phyloP scores from a whole-genome alignment of 2,888 invertebrate genomes.

The Euzetes globulus region DNA sequence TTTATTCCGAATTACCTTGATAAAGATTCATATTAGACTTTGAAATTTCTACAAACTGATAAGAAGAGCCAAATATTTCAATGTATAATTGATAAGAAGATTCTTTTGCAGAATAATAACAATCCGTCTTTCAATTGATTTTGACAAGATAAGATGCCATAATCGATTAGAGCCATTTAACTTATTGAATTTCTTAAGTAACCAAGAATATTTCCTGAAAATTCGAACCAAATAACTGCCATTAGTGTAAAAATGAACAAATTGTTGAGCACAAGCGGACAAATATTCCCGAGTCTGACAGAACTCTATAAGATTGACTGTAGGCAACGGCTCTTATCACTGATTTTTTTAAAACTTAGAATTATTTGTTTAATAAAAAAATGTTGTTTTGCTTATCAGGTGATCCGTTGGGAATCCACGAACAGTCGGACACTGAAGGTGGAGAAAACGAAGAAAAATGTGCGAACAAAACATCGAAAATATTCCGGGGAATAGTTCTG shows the following conservation, averaged over 20 bases:
- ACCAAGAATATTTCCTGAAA: neutral
- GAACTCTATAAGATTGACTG: neutral
- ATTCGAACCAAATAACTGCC: neutral
- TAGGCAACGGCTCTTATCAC: neutral
- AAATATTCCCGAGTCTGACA: neutral
- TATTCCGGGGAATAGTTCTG: conserved; percentile 79
- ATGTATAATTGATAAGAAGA: no score
- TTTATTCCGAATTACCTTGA: no score
- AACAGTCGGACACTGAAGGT: conserved; percentile 35
- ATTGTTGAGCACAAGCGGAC: conserved; percentile 4
- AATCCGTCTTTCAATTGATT: no score
- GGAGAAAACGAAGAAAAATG: conserved; percentile 36
- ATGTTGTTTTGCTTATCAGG: neutral
- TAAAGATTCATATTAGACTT: no score
- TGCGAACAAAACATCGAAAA: conserved; percentile 45
- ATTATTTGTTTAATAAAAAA: no score
- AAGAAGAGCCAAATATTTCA: no score
- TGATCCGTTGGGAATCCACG: conserved; percentile 35
- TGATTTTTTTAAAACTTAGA: no score
- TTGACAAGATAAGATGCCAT: no score
- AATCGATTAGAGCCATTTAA: no score
- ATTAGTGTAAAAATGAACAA: neutral
- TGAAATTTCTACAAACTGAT: no score
- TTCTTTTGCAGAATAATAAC: no score
- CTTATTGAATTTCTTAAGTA: no score